These are phyloP conservation scores for Lumbricus terrestris DNA, from an alignment of 2,888 invertebrate species.

Conservation along the genomic window DNA sequence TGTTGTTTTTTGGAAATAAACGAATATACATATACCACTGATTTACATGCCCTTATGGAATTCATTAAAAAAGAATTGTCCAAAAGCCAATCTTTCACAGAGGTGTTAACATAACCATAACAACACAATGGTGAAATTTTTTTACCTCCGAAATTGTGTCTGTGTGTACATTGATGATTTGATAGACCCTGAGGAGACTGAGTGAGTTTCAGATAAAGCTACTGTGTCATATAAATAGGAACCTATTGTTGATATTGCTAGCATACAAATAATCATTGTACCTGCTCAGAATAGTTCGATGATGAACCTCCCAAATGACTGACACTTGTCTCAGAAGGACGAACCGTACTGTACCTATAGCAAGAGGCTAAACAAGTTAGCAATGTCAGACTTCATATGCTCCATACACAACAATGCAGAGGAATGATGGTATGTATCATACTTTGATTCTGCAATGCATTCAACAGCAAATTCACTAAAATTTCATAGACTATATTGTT, in stretches of 20 bases:
- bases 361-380: not conserved
- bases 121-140: not conserved
- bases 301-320: not conserved
- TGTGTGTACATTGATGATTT: not conserved
- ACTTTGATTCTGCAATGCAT: no score
- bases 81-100: not conserved
- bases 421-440: not conserved
- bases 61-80: not conserved
- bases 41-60: not conserved
- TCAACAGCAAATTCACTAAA: no score
- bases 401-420: not conserved
- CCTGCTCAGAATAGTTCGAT: conserved; percentile 14
- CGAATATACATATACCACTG: not conserved
- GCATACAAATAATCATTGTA: not conserved
- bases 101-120: not conserved
- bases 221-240: not conserved
- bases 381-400: not conserved
- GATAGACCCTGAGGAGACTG: not conserved
- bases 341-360: conserved; percentile 38
- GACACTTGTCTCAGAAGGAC: conserved; percentile 45
- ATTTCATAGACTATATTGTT: no score
- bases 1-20: no score
- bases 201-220: not conserved
- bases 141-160: not conserved
- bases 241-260: not conserved